phyloP scores from a whole-genome alignment of 2,113 vertebrate genomes.

The Manacus vitellinus region DNA sequence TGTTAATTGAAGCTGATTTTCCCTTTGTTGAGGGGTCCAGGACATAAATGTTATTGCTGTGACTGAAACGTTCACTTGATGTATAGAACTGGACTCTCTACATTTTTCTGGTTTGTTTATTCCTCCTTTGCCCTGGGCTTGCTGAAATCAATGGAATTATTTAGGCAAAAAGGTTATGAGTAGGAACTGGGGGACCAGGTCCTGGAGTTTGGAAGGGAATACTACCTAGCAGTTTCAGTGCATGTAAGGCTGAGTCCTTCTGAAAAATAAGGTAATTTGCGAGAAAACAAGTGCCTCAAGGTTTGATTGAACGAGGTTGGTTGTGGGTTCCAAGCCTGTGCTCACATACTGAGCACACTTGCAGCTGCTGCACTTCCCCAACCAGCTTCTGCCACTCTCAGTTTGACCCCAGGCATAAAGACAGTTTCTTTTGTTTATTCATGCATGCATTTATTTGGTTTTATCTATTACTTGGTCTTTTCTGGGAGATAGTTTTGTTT shows the following conservation, averaged over 20 bases:
- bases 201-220: not conserved
- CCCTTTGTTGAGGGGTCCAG: not conserved
- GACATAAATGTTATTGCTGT: not conserved
- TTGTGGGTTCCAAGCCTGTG: not conserved
- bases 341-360: not conserved
- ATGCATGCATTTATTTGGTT: not conserved
- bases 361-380: not conserved
- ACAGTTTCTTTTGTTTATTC: not conserved
- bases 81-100: not conserved
- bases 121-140: not conserved
- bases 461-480: not conserved
- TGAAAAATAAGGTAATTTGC: not conserved
- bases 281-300: not conserved
- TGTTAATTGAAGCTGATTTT: not conserved
- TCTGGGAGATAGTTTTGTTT: not conserved
- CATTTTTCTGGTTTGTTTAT: not conserved
- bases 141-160: slow-evolving; percentile 10
- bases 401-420: not conserved
- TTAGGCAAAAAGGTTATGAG: not conserved
- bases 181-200: not conserved
- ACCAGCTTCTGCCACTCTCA: not conserved
- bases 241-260: not conserved
- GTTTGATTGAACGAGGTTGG: not conserved
- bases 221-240: not conserved
- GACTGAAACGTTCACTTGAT: not conserved